These are phyloP conservation scores for Aphelinus certus DNA, from an alignment of 1,140 invertebrate species.

Conservation along the genomic window DNA sequence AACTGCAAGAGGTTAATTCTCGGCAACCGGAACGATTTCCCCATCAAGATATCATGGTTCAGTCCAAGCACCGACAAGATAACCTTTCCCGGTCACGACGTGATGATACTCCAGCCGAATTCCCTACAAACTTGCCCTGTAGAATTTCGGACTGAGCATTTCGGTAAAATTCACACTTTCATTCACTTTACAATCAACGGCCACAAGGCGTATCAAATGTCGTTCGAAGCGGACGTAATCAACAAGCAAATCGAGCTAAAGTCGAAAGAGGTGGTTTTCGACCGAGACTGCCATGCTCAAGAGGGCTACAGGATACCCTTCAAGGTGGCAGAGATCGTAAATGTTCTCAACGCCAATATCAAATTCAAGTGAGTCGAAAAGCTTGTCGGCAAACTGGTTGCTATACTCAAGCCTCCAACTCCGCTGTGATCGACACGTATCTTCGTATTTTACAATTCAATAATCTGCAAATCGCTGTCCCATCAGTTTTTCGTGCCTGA, in stretches of 20 bases:
- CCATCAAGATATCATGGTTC: conserved; percentile 30
- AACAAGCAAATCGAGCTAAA: conserved; percentile 38
- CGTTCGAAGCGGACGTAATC: conserved; percentile 44
- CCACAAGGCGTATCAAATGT: conserved; percentile 43
- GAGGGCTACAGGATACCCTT: conserved; percentile 21
- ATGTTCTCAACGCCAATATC: conserved; percentile 33
- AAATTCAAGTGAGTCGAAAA: conserved; percentile 28
- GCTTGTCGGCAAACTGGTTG: no score
- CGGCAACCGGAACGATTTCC: conserved; percentile 48
- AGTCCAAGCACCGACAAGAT: conserved; percentile 17
- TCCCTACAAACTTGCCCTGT: conserved; percentile 11
- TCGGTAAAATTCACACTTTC: conserved; percentile 36
- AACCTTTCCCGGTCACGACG: conserved; percentile 16
- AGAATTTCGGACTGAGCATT: conserved; percentile 20
- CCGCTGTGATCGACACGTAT: no score
- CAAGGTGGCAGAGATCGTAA: conserved; percentile 22
- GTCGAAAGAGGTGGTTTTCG: conserved; percentile 23
- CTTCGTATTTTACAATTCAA: no score
- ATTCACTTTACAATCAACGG: conserved; percentile 49
- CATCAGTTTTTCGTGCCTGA: no score
- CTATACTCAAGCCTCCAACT: no score
- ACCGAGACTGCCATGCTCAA: conserved; percentile 9
- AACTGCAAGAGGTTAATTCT: not conserved
- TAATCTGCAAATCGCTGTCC: no score
- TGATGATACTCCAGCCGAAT: conserved; percentile 14